Evolutionary conservation across 2,888 invertebrate species (phyloP).

Genomic region (Eristalis tenax): DNA sequence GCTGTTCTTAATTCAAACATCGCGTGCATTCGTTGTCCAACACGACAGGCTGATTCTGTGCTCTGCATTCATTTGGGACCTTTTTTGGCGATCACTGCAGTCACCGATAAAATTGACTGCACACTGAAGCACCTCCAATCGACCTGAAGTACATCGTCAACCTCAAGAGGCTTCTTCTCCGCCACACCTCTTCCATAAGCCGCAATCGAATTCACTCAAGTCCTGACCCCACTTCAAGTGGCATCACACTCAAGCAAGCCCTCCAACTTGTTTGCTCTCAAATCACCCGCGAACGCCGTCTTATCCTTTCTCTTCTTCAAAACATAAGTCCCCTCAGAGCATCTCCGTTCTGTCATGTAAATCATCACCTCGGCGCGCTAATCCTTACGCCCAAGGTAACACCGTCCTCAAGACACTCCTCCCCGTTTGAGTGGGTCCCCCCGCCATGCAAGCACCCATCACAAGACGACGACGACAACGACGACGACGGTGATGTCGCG

Average conservation of each 20-base stretch:
- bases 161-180: background rate
- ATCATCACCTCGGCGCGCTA: constrained; percentile 36
- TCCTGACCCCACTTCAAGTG: background rate
- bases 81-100: no score
- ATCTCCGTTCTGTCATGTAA: constrained; percentile 17
- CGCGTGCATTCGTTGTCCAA: no score
- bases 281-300: background rate
- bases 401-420: constrained; percentile 30
- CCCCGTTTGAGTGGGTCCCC: constrained; percentile 10
- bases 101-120: no score
- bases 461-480: background rate
- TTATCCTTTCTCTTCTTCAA: background rate
- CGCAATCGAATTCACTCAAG: background rate
- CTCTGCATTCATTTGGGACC: no score
- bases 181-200: background rate
- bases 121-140: background rate
- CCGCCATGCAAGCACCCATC: background rate
- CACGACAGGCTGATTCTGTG: no score
- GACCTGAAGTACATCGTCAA: background rate
- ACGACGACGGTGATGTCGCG: constrained; percentile 45
- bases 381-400: constrained; percentile 27
- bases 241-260: background rate
- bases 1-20: no score
- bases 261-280: background rate
- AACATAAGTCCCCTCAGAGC: background rate